A percentile compares a stretch with the other conserved stretches of the same genome.
These are phyloP conservation scores for Choreutis nemorana DNA, from an alignment of 2,888 invertebrate species.

Conservation along the genomic window DNA sequence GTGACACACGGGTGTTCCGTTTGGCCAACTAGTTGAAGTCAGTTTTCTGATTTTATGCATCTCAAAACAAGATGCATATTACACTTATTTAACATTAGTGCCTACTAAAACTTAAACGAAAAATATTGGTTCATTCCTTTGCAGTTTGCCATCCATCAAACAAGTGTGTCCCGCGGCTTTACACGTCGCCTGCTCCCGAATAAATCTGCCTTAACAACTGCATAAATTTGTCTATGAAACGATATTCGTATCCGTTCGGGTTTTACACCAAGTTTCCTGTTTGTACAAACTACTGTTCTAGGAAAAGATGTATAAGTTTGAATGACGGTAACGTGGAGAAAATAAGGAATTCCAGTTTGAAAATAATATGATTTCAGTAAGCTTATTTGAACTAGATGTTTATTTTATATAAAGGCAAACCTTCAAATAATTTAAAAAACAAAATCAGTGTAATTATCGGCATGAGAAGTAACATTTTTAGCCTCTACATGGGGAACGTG, in stretches of 20 bases:
- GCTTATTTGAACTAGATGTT: too few relatives aligned
- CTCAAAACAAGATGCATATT: too few relatives aligned
- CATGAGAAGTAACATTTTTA: too few relatives aligned
- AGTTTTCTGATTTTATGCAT: too few relatives aligned
- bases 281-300: slow-evolving; percentile 26
- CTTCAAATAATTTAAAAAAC: too few relatives aligned
- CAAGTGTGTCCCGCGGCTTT: slow-evolving; percentile 25
- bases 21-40: slow-evolving; percentile 2
- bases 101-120: not conserved
- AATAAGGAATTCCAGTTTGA: too few relatives aligned
- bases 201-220: slow-evolving; percentile 57
- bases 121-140: not conserved
- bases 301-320: too few relatives aligned
- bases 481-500: too few relatives aligned
- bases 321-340: too few relatives aligned
- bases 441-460: too few relatives aligned
- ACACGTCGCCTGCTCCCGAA: slow-evolving; percentile 44
- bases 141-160: slow-evolving; percentile 4
- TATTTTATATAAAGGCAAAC: too few relatives aligned
- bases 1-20: slow-evolving; percentile 20
- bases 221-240: slow-evolving; percentile 61
- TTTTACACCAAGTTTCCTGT: slow-evolving; percentile 42
- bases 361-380: too few relatives aligned
- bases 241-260: slow-evolving; percentile 50
- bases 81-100: not conserved